Conservation (phyloP, 2,113 vertebrate genomes). For the Eclectus roratus region DNA sequence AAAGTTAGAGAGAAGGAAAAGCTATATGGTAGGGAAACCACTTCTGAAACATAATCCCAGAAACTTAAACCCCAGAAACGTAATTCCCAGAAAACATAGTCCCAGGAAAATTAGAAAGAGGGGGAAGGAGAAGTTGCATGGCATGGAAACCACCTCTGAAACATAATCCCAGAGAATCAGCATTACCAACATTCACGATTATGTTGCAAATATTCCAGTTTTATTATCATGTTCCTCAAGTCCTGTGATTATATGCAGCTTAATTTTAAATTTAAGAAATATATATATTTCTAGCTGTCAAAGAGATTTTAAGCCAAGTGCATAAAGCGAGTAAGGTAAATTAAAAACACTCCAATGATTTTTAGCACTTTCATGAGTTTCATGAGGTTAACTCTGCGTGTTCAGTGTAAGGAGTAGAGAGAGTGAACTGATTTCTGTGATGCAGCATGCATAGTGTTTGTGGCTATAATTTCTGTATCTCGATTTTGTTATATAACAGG, state of each 20-base stretch:
- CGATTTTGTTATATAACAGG: neutral
- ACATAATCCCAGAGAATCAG: neutral
- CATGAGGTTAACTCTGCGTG: neutral
- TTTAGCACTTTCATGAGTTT: neutral
- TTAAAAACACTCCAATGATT: neutral
- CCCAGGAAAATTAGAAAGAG: neutral
- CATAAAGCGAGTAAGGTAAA: neutral
- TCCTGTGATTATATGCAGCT: neutral
- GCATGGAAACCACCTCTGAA: neutral
- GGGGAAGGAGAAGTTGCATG: neutral
- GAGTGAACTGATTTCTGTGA: neutral
- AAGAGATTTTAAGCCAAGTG: neutral
- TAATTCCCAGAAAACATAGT: neutral
- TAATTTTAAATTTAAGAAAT: neutral
- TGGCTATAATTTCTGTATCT: neutral
- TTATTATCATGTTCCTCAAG: neutral
- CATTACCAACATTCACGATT: neutral
- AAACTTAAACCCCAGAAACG: neutral
- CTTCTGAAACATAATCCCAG: neutral
- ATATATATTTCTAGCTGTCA: neutral
- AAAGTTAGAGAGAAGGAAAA: neutral
- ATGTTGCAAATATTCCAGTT: neutral
- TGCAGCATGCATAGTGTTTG: neutral
- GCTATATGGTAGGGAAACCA: neutral
- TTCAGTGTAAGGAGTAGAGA: neutral